phyloP scores from a whole-genome alignment of 1,140 invertebrate species.

The Ceratitis capitata region DNA sequence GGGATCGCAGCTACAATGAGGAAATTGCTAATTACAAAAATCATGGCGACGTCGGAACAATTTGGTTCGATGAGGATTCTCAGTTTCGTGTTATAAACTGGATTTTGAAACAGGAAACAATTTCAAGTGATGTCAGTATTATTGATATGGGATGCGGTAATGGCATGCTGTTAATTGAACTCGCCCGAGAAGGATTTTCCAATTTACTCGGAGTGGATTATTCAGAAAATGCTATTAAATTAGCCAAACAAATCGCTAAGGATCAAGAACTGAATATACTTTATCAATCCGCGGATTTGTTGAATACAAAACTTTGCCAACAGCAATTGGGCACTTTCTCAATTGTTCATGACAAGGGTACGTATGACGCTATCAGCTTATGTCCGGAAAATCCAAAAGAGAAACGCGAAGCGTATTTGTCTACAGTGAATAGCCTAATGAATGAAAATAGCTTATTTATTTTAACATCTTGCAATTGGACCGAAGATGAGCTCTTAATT shows the following conservation, averaged over 20 bases:
- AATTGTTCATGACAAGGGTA: constrained; percentile 88
- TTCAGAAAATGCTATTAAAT: constrained; percentile 77
- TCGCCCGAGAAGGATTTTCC: constrained; percentile 78
- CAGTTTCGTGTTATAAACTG: constrained; percentile 79
- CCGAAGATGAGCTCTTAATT: constrained; percentile 79
- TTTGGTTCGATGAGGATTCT: constrained; percentile 92
- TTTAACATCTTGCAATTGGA: constrained; percentile 96
- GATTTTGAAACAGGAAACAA: constrained; percentile 66
- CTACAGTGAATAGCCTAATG: constrained; percentile 73
- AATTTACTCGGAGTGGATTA: constrained; percentile 87
- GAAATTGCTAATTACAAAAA: constrained; percentile 86
- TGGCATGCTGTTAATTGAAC: constrained; percentile 82
- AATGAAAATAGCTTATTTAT: constrained; percentile 74
- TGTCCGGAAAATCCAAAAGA: constrained; percentile 74
- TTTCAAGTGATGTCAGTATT: constrained; percentile 67
- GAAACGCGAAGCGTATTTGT: constrained; percentile 75
- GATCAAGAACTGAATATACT: constrained; percentile 69
- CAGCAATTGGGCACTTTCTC: constrained; percentile 68
- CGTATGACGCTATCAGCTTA: constrained; percentile 91
- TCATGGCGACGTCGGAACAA: constrained; percentile 88
- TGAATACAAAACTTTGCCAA: constrained; percentile 43
- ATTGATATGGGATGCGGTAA: constrained; percentile 89
- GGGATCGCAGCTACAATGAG: constrained; percentile 82
- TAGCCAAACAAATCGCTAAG: constrained; percentile 75
- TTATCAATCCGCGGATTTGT: constrained; percentile 67